phyloP scores from a whole-genome alignment of 2,888 invertebrate genomes.

The Andricus quercusramuli region DNA sequence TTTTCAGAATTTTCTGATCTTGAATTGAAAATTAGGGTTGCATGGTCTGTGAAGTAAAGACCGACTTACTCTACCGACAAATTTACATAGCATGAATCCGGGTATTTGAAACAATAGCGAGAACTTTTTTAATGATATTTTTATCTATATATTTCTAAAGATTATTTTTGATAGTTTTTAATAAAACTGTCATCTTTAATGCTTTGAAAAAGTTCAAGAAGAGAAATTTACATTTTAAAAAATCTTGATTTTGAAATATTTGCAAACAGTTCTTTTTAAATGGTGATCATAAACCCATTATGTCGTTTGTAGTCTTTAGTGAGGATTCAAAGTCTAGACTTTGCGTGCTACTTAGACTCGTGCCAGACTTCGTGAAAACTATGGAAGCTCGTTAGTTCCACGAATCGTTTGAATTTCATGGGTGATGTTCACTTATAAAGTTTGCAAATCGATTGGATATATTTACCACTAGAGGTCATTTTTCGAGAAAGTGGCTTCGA shows the following conservation, averaged over 20 bases:
- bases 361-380: slow-evolving; percentile 23
- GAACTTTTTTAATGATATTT: neutral
- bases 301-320: neutral
- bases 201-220: too few species aligned
- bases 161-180: neutral
- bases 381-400: slow-evolving; percentile 26
- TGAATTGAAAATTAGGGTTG: neutral
- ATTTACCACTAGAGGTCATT: slow-evolving; percentile 19
- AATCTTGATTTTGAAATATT: neutral
- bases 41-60: neutral
- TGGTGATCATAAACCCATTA: neutral
- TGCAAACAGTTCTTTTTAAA: neutral
- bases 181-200: too few species aligned
- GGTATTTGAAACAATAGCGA: neutral
- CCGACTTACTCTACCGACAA: neutral
- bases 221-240: neutral
- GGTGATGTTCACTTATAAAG: slow-evolving; percentile 23
- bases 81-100: neutral
- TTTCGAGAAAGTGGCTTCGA: slow-evolving; percentile 17
- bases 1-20: neutral
- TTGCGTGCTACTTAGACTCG: slow-evolving; percentile 24
- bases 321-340: slow-evolving; percentile 27
- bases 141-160: neutral
- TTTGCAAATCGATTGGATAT: slow-evolving; percentile 4
- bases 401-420: slow-evolving; percentile 28